phyloP scores from a whole-genome alignment of 1,140 invertebrate species.

The Meloidogyne chitwoodi region DNA sequence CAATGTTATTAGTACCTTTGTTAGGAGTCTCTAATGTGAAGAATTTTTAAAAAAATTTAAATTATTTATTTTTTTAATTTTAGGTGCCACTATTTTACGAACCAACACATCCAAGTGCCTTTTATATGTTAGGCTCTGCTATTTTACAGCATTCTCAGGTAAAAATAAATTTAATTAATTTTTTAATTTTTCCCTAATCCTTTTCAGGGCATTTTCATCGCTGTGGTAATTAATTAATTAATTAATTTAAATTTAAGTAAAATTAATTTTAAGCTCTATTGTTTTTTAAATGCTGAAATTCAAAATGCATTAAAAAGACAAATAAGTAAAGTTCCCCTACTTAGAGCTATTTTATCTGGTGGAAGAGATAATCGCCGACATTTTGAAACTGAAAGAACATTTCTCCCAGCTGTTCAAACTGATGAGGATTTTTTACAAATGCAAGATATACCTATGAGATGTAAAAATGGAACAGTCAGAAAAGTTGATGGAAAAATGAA shows the following conservation, averaged over 20 bases:
- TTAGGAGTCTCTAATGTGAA: conserved; percentile 63
- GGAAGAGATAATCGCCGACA: conserved; percentile 17
- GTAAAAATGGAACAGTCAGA: conserved; percentile 3
- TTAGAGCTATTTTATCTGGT: conserved; percentile 40
- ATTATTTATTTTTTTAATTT: neutral
- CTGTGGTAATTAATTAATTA: conserved; percentile 54
- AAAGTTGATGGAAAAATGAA: neutral
- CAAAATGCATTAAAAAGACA: conserved; percentile 53
- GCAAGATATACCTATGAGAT: neutral
- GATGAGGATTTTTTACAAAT: conserved; percentile 7
- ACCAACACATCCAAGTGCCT: conserved; percentile 58
- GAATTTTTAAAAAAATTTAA: no score
- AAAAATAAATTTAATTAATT: neutral
- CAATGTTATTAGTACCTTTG: conserved; percentile 63
- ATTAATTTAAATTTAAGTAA: neutral
- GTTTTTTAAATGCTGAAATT: conserved; percentile 65
- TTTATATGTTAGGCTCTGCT: conserved; percentile 63
- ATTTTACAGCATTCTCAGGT: conserved; percentile 64
- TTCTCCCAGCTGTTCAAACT: conserved; percentile 37
- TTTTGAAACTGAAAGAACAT: conserved; percentile 56
- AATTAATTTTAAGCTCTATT: conserved; percentile 52
- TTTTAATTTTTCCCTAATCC: neutral
- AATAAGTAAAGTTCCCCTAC: conserved; percentile 51
- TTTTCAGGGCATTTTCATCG: conserved; percentile 62
- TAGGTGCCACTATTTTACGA: conserved; percentile 62